These are phyloP conservation scores for Oryzias sinensis DNA, from an alignment of 2,797 vertebrate genomes.

Conservation along the genomic window DNA sequence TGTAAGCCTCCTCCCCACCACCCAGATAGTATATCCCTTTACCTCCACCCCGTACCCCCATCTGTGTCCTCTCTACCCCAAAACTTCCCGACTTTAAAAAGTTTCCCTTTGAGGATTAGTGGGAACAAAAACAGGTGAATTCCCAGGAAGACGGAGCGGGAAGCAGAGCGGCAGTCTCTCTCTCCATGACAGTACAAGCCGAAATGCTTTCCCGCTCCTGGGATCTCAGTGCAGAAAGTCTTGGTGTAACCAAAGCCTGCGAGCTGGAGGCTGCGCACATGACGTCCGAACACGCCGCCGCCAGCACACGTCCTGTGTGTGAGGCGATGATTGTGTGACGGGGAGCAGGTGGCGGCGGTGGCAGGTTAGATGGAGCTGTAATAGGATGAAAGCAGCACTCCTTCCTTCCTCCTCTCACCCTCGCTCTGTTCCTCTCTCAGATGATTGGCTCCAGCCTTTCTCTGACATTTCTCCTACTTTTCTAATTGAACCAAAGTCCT, in stretches of 20 bases:
- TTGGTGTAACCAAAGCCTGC: slow-evolving; percentile 20
- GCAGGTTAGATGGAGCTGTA: slow-evolving; percentile 66
- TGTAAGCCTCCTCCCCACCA: slow-evolving; percentile 60
- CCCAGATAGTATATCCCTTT: slow-evolving; percentile 62
- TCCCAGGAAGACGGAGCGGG: slow-evolving; percentile 53
- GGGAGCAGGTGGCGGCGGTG: slow-evolving; percentile 68
- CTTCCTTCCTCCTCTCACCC: slow-evolving; percentile 36
- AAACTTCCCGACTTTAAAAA: slow-evolving; percentile 77
- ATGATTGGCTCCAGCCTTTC: slow-evolving; percentile 53
- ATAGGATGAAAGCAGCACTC: slow-evolving; percentile 66
- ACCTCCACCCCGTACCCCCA: slow-evolving; percentile 33
- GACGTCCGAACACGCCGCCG: slow-evolving; percentile 16
- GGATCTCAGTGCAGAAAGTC: slow-evolving; percentile 40
- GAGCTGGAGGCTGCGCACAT: not conserved
- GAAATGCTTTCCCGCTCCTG: slow-evolving; percentile 11
- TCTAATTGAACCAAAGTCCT: slow-evolving; percentile 48
- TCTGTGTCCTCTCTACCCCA: slow-evolving; percentile 46
- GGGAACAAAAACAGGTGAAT: slow-evolving; percentile 79
- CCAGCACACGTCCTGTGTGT: slow-evolving; percentile 21
- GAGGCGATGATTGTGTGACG: slow-evolving; percentile 29
- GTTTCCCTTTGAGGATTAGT: slow-evolving; percentile 76
- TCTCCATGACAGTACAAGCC: slow-evolving; percentile 18
- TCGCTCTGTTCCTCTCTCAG: slow-evolving; percentile 27
- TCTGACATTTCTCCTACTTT: slow-evolving; percentile 26
- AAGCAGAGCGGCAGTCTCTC: too few relatives aligned